Base-by-base conservation (phyloP, 64 coral and sea anemone species). In the Platygyra sinensis region DNA sequence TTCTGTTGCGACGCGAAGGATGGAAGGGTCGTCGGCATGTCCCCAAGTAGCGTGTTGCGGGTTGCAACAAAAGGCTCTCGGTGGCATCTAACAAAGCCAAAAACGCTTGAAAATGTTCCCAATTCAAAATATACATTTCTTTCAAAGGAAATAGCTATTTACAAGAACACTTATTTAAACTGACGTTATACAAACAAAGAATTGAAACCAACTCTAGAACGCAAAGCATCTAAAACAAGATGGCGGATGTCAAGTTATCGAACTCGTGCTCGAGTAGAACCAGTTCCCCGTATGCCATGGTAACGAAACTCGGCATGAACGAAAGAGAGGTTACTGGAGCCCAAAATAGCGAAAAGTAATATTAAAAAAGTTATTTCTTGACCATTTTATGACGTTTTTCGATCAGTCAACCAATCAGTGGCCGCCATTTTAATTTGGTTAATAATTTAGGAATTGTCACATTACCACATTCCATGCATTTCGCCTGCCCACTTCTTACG, bases 221-320 rank as follows among this genome's bases (percentile, higher is more conserved):
- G 39, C 3, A 6, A 46, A 8, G 6, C 0, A 4, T 0, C 2
- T 4, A 27, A 30, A 72, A 4, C 69, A 72, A 72, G n/a, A 72
- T 72, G 69, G 69, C 69, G 29, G 29, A 5, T 8, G 11, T 27
- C 19, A 8, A 72, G 10, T 8, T 6, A 27, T n/a, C n/a, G 2
- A 0, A 0, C 69, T 11, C 12, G n/a, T 32, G 69, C 69, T 32
- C 12, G 3, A n/a, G 28, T 72, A 72, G 69, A 3, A 2, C 75
- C 75, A 77, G 38, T 77, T 77, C 75, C 75, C 75, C 75, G 27
- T 77, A 9, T 77, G 17, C 75, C 42, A 51, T 52, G 42, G 22
- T 20, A 52, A 52, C 42, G 17, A 77, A 24, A 77, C 42, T 51
- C 42, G 75, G 75, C 24, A 52, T 24, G 22, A 19, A 77, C 13